phyloP scores from a whole-genome alignment of 1,140 invertebrate species.

The Tetramorium parvispinum region DNA sequence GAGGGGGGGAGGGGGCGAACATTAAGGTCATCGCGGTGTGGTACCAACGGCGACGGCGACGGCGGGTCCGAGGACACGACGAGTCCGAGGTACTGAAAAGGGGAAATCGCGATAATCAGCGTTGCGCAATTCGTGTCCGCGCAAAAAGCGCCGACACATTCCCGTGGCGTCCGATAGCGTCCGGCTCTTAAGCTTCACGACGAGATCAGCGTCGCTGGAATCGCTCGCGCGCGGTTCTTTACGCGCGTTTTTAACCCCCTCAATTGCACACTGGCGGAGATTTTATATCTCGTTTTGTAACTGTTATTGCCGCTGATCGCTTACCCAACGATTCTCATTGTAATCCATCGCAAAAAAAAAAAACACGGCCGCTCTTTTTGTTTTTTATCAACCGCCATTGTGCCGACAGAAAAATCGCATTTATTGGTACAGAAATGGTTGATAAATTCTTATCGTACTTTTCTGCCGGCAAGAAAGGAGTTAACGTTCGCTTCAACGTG shows the following conservation, averaged over 20 bases:
- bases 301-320: neutral
- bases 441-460: neutral
- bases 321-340: slow-evolving; percentile 7
- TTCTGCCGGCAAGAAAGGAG: neutral
- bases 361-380: neutral
- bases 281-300: slow-evolving; percentile 6
- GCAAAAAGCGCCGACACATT: slow-evolving; percentile 42
- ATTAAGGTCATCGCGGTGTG: slow-evolving; percentile 63
- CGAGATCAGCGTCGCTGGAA: neutral
- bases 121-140: slow-evolving; percentile 20
- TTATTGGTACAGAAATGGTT: neutral
- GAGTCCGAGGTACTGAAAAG: slow-evolving; percentile 33
- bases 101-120: slow-evolving; percentile 48
- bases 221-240: neutral
- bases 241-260: neutral
- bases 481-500: neutral
- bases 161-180: neutral
- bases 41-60: slow-evolving; percentile 22
- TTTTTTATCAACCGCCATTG: neutral
- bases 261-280: neutral
- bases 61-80: slow-evolving; percentile 5
- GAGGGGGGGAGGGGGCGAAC: neutral
- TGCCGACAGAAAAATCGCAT: neutral
- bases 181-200: slow-evolving; percentile 1
- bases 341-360: neutral